Conservation (phyloP, 2,797 vertebrate species). For the Galaxias olidus region DNA sequence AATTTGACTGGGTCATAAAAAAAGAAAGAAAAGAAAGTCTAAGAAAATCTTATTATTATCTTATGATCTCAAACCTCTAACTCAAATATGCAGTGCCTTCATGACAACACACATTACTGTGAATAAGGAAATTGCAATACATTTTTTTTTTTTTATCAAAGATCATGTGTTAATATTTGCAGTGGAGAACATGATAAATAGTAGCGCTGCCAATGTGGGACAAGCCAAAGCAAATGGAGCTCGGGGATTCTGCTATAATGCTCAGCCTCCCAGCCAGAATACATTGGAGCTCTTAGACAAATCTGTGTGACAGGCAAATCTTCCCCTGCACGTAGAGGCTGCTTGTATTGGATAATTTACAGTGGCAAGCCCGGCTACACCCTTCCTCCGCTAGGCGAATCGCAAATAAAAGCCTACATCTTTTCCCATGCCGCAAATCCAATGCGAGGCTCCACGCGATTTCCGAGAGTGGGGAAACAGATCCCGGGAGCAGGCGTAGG, state of each 20-base stretch:
- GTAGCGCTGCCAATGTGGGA: constrained; percentile 9
- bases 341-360: constrained; percentile 44
- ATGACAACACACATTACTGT: constrained; percentile 49
- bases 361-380: constrained; percentile 14
- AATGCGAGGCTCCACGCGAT: constrained; percentile 11
- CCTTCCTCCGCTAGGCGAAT: constrained; percentile 30
- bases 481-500: constrained; percentile 18
- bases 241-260: constrained; percentile 25
- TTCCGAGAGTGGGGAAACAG: constrained; percentile 15
- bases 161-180: background rate
- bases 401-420: constrained; percentile 27
- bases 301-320: constrained; percentile 57
- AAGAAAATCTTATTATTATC: constrained; percentile 47
- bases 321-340: constrained; percentile 37
- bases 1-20: constrained; percentile 41
- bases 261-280: constrained; percentile 37
- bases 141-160: background rate
- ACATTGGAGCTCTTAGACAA: constrained; percentile 56
- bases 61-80: too few relatives aligned
- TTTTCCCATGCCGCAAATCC: constrained; percentile 19
- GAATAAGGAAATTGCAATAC: constrained; percentile 49
- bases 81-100: constrained; percentile 11
- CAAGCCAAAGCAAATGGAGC: background rate
- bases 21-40: constrained; percentile 9
- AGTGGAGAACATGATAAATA: constrained; percentile 44